These are phyloP conservation scores for Dasyurus viverrinus DNA, from an alignment of 2,113 vertebrate species.

Conservation along the genomic window DNA sequence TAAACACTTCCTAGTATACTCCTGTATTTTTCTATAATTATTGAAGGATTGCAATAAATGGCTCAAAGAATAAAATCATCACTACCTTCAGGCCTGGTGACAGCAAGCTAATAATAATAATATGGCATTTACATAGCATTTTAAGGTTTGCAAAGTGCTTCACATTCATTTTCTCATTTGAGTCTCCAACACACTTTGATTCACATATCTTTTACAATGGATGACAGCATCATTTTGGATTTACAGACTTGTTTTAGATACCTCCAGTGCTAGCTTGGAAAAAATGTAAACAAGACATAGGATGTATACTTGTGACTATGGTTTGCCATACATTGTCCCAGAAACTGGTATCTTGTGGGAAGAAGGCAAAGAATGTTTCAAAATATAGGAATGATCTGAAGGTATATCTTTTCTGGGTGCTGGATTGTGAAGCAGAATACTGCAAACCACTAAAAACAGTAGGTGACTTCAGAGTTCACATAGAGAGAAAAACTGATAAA, in stretches of 20 bases:
- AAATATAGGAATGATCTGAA: not conserved
- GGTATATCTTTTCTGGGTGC: not conserved
- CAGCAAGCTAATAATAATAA: not conserved
- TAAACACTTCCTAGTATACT: not conserved
- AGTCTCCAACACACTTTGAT: not conserved
- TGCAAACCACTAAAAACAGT: not conserved
- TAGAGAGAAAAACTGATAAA: not conserved
- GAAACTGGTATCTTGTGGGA: not conserved
- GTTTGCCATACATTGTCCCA: not conserved
- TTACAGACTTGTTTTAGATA: not conserved
- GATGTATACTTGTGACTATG: not conserved
- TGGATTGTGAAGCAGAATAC: not conserved
- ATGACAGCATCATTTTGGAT: slow-evolving; percentile 34
- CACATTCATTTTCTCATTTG: not conserved
- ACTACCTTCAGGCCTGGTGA: not conserved
- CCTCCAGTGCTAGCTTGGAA: slow-evolving; percentile 26
- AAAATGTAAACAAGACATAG: not conserved
- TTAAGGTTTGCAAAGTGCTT: not conserved
- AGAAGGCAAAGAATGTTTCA: not conserved
- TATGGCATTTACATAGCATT: not conserved
- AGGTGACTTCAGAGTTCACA: not conserved
- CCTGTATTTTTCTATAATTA: not conserved
- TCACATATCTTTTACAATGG: not conserved
- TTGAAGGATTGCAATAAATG: not conserved
- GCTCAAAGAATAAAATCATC: not conserved